Percentiles rank a stretch among this genome's conserved stretches.
Evolutionary conservation across 2,888 invertebrate genomes (phyloP).

Genomic region (Cheilosia variabilis): DNA sequence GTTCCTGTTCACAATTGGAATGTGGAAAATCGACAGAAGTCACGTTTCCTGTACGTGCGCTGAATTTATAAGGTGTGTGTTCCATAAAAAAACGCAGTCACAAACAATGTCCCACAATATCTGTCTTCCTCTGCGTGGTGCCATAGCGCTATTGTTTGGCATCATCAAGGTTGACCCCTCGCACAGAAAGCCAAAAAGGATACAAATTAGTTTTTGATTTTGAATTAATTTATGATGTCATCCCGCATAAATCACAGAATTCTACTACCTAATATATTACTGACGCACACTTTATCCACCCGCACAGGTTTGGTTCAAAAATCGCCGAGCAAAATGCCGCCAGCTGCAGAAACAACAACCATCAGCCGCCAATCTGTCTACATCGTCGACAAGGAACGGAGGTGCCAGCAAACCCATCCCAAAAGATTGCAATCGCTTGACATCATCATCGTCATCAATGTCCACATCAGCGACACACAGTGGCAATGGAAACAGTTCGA

Average conservation of each 20-base stretch:
- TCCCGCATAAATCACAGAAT: constrained; percentile 73
- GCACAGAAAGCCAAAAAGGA: constrained; percentile 34
- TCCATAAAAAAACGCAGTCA: constrained; percentile 63
- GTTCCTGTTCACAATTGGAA: constrained; percentile 65
- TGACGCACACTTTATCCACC: constrained; percentile 8
- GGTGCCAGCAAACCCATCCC: constrained; percentile 55
- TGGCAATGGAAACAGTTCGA: constrained; percentile 58
- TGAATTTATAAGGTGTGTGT: constrained; percentile 62
- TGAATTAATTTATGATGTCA: constrained; percentile 57
- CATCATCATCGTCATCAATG: constrained; percentile 65
- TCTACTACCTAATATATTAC: no score
- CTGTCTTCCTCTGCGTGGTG: constrained; percentile 24
- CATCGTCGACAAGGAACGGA: constrained; percentile 58
- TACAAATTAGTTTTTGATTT: constrained; percentile 55
- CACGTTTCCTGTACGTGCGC: constrained; percentile 72
- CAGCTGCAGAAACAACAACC: constrained; percentile 88
- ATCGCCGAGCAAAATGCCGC: constrained; percentile 96
- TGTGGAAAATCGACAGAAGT: constrained; percentile 63
- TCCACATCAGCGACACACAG: constrained; percentile 41
- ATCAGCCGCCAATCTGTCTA: constrained; percentile 65
- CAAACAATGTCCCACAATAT: constrained; percentile 65
- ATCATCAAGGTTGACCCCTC: constrained; percentile 61
- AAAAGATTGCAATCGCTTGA: constrained; percentile 72
- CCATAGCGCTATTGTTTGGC: constrained; percentile 63
- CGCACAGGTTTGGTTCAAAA: constrained; percentile 97